Base-by-base conservation (phyloP, 2,797 vertebrate species). In the Cuculus canorus region DNA sequence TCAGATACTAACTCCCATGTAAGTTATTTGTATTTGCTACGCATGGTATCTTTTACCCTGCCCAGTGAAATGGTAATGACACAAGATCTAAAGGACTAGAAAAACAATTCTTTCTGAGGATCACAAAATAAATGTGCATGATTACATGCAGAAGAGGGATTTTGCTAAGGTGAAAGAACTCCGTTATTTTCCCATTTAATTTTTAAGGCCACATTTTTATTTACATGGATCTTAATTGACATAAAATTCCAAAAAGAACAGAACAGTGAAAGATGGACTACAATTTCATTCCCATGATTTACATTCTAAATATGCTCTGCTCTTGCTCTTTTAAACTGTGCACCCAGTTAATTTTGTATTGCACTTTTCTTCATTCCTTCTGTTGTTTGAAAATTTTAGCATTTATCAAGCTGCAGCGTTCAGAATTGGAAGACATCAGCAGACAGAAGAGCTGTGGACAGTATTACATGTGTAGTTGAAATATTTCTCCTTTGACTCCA, bases 191-290 rank as follows among this genome's bases (percentile, higher is more conserved):
- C n/a, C 79, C 30, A 92, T 92, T 70, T 82, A 78, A 54, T 88
- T 83, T 89, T 88, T 90, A 86, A 86, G 27, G 82, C 47, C 21
- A 69, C 2, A 19, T 84, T 96, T 97, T 94, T 82, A 57, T 93
- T 95, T 96, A 92, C 59, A 91, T 86, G 33, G 43, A 91, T 95
- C 60, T 93, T 93, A 71, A 66, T 92, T 94, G 91, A 39, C 4
- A 69, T 5, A 43, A 48, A 96, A 96, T 94, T 82, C 86, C 87
- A 50, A 61, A 70, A 69, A 88, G 48, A 82, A 25, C 37, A 28
- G 37, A 76, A 37, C 37, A 65, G 28, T 84, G n/a, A 94, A 92
- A 92, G 54, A 37, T 9, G 43, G 50, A 30, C n/a, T 83, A 81
- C 80, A 37, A 61, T 56, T 72, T 47, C 77, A 48, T 84, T 95